phyloP scores from a whole-genome alignment of 1,140 invertebrate genomes.

The Drosophila setifemur region DNA sequence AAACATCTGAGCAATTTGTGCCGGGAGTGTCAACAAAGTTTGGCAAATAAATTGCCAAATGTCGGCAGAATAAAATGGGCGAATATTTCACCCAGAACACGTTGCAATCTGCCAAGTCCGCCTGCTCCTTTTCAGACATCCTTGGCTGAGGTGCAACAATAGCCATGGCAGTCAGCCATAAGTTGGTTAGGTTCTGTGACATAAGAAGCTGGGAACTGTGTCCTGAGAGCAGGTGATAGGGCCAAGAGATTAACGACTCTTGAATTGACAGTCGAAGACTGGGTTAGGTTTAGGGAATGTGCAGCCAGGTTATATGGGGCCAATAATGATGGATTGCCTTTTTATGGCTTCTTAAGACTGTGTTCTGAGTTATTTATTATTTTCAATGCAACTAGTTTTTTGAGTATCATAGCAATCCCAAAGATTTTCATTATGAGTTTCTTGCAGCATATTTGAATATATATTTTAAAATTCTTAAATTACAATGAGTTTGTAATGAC shows the following conservation, averaged over 20 bases:
- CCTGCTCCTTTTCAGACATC: constrained; percentile 6
- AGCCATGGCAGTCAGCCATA: constrained; percentile 25
- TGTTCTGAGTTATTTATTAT: no score
- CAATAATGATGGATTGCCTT: no score
- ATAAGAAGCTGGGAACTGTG: not conserved
- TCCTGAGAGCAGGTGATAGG: not conserved
- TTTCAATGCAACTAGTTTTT: no score
- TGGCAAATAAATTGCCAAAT: constrained; percentile 69
- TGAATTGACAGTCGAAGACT: no score
- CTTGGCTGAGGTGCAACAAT: constrained; percentile 33
- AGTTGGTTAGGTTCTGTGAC: not conserved
- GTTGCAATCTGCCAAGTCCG: constrained; percentile 38
- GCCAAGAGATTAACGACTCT: constrained; percentile 10
- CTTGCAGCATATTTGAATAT: no score
- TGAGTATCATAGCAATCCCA: no score
- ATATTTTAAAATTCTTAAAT: no score
- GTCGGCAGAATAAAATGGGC: constrained; percentile 46
- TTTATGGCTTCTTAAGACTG: no score
- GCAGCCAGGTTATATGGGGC: no score
- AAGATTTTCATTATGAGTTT: no score
- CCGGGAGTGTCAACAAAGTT: constrained; percentile 32
- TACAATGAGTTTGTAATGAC: no score
- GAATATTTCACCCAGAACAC: constrained; percentile 27
- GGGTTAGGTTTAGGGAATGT: no score
- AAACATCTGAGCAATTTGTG: constrained; percentile 72